Evolutionary conservation across 1,140 invertebrate genomes (phyloP), one percentile per base, ranked within the genome.

Genomic region (Argopecten irradians): DNA sequence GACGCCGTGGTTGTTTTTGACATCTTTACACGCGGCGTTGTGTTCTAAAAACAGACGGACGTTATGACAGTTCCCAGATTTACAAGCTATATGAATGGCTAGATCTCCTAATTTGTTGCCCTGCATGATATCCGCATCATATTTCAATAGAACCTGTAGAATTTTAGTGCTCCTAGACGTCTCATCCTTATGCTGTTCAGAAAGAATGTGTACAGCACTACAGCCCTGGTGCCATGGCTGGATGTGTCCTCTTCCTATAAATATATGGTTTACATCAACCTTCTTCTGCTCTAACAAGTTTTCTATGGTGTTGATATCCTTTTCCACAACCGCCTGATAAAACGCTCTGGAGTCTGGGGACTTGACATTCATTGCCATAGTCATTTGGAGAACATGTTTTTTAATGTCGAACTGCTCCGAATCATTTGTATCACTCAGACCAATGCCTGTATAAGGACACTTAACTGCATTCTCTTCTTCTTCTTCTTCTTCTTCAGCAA

Each of bases 51-150:
- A 90, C 43, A 89, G 88, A 43, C 90, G 39, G 0, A 89, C 91
- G 90, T 91, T 91, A 43, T 90, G 83, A 82, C 89, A 71, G 55
- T 90, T 89, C 7, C 91, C 93, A 90, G 92, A 86, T 87, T 92
- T 93, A 89, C 91, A 90, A 28, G 91, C 91, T 14, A 92, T 86
- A 46, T 92, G 92, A 35, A 92, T 89, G 33, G 93, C 86, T 14
- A 89, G 91, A 86, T 93, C 93, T 32, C 92, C 91, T 89, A 87
- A 89, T 87, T 92, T 93, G 46, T 92, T 91, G 34, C 88, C 35
- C 34, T 92, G 82, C 32, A 33, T 83, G 14, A 90, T 86, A 87
- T 90, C 87, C 9, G 91, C 93, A 0, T 91, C 91, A 16, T 91
- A 83, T 28, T 89, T 71, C 13, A 93, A 46, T n/a, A 93, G 82